phyloP scores from a whole-genome alignment of 2,113 vertebrate genomes.

The Lasiurus borealis region DNA sequence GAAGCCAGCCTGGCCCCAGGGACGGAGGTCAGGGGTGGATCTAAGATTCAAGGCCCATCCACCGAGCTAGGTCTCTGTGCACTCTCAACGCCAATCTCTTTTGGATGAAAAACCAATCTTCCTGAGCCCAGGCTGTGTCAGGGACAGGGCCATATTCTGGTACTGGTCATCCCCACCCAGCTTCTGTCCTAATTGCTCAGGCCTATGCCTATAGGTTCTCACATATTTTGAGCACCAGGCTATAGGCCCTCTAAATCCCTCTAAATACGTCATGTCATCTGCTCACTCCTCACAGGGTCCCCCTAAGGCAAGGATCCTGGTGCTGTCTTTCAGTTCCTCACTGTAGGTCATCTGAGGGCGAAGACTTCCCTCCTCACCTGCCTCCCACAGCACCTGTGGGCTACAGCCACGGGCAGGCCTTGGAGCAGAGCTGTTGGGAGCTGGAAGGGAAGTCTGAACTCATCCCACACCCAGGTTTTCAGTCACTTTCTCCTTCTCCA shows the following conservation, averaged over 20 bases:
- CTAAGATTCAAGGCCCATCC: not conserved
- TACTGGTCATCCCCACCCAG: not conserved
- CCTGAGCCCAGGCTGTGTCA: accelerated
- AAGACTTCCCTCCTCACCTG: not conserved
- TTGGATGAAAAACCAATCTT: not conserved
- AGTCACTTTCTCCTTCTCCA: not conserved
- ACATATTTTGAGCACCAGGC: not conserved
- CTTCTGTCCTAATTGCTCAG: not conserved
- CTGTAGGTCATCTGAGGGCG: not conserved
- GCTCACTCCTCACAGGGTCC: not conserved
- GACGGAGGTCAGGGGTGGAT: not conserved
- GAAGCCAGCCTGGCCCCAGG: not conserved
- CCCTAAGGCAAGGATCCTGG: not conserved
- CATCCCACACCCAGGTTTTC: not conserved
- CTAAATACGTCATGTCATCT: not conserved
- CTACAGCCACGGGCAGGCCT: not conserved
- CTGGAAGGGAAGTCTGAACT: not conserved
- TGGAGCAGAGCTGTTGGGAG: not conserved
- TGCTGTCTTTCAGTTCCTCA: not conserved
- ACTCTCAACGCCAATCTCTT: not conserved
- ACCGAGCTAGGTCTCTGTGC: not conserved
- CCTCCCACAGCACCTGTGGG: not conserved
- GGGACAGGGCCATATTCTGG: too few species aligned
- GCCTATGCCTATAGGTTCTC: not conserved
- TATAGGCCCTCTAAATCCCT: not conserved